Base-by-base conservation (phyloP, 2,888 invertebrate genomes). In the Drosophila ustulata region DNA sequence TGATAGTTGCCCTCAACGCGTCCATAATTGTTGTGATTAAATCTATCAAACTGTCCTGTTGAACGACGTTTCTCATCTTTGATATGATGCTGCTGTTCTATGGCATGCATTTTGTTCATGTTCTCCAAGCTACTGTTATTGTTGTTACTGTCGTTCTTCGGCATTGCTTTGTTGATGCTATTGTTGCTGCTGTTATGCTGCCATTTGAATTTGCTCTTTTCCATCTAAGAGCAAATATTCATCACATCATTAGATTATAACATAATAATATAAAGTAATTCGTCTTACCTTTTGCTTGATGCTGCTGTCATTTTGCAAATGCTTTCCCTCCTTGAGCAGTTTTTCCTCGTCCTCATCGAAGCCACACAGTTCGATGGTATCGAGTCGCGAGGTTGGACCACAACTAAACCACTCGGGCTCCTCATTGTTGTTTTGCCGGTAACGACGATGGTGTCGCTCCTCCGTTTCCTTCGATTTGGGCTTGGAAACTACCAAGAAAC, bases 361-460 rank as follows among this genome's bases (percentile, higher is more conserved):
- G 1, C 92, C 92, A 61, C 91, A 90, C 43, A 92, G 59, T 53
- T 92, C 92, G 49, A 92, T 92, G 7, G 91, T 91, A 65, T 92
- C 92, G 50, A 92, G 79, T 49, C 91, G 82, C 3, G 92, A 92
- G 28, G 91, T 92, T 26, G 92, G 92, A 4, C 92, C 92, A 68
- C 91, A 91, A 61, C 92, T 92, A 62, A 92, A 91, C 92, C 92
- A 92, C 56, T 92, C 92, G 0, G 92, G 92, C 57, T 92, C 92
- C 9, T 92, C 92, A 63, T 79, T 91, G 47, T 80, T 83, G 57
- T 91, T 90, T 56, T 41, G 39, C 18, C 82, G 84, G 66, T 89
- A 90, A 23, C 90, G 89, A 32, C 88, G 81, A 68, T 86, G 76
- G 28, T 88, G 82, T 4, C 78, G 83, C n/a, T 91, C 92, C 6